Base-by-base conservation (phyloP, 1,140 invertebrate species). In the Achatina immaculata region DNA sequence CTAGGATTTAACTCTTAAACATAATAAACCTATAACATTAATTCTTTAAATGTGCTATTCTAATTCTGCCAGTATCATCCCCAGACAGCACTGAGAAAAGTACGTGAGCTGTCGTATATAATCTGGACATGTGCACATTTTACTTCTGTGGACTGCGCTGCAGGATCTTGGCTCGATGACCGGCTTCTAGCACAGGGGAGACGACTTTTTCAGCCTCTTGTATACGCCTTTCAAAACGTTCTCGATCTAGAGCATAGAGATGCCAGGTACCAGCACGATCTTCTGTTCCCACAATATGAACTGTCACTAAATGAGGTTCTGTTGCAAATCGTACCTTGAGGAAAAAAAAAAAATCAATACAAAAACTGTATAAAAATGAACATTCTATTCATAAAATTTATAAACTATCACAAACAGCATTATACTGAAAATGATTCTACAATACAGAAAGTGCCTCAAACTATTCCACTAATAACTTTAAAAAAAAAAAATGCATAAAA, bases 211-310 rank as follows among this genome's bases (percentile, higher is more conserved):
- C 43, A n/a, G 16, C 1, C 28, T 77, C 51, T 28, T 58, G 51
- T 62, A 77, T 77, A 21, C 51, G 51, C 19, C 58, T 62, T 34
- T 43, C 36, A 65, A 77, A 77, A 40, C 75, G 51, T 21, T 65
- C 51, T 28, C 75, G 55, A 16, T 77, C 75, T 38, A 77, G 40
- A 6, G 75, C 75, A 77, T 40, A 65, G 16, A 14, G n/a, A 16
- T 65, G 51, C 55, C 55, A 77, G 0, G 7, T 48, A 7, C 75
- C 75, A n/a, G 55, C 31, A n/a, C 75, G 75, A 19, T 77, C 75
- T 65, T 77, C 75, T 24, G 38, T 65, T 34, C 75, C 75, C 3
- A 77, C 58, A 38, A 77, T 24, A 38, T 77, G 55, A 65, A 77
- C 51, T 40, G 75, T 77, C 58, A 45, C 1, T 55, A 77, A 28